A percentile compares a stretch with the other conserved stretches of the same genome.
These are phyloP conservation scores for Pelmatolapia mariae DNA, from an alignment of 2,113 vertebrate genomes.

Conservation along the genomic window DNA sequence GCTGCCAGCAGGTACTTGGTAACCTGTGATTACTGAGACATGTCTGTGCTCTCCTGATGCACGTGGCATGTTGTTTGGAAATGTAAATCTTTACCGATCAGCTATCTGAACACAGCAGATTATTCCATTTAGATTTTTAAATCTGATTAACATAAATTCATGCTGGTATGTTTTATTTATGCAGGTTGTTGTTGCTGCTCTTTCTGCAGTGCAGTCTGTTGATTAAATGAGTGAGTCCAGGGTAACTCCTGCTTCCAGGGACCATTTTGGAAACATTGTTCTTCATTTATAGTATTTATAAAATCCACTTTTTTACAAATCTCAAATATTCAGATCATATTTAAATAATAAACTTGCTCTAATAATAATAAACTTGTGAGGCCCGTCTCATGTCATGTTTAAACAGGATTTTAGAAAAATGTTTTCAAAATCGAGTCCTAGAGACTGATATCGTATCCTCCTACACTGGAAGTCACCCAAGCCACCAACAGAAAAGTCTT, in stretches of 20 bases:
- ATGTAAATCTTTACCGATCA: not conserved
- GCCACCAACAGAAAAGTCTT: not conserved
- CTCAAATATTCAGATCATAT: not conserved
- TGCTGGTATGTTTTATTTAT: no score
- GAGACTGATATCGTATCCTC: not conserved
- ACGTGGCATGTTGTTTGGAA: not conserved
- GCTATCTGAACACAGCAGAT: not conserved
- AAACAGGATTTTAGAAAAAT: not conserved
- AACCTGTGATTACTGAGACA: not conserved
- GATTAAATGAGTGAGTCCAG: not conserved
- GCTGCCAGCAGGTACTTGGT: not conserved
- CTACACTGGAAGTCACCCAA: not conserved
- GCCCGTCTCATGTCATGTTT: not conserved
- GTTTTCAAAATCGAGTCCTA: not conserved
- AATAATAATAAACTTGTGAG: not conserved
- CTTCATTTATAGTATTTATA: not conserved
- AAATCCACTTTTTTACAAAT: not conserved
- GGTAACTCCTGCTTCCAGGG: not conserved
- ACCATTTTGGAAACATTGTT: not conserved
- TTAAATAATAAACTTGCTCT: not conserved
- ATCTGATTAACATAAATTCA: not conserved
- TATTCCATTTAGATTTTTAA: not conserved
- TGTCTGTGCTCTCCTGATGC: not conserved
- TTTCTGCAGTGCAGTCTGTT: not conserved
- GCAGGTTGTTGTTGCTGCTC: not conserved